A percentile compares a stretch with the other conserved stretches of the same genome.
These are phyloP conservation scores for Nomada ferruginata DNA, from an alignment of 2,888 invertebrate species.

Conservation along the genomic window DNA sequence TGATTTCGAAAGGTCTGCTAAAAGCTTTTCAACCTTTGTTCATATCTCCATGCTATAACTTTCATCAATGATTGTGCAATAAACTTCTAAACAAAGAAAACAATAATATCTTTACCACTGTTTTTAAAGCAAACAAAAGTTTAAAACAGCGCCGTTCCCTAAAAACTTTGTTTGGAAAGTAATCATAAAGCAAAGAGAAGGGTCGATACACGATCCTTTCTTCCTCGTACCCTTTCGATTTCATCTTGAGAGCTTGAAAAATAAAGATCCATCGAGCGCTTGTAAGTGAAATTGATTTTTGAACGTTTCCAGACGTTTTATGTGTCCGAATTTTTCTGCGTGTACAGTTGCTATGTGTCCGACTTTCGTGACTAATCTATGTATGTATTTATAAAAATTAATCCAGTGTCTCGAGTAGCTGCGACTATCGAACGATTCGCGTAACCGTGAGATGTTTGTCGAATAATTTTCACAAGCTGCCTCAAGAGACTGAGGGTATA, in stretches of 20 bases:
- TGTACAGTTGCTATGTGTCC: slow-evolving; percentile 50
- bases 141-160: background rate
- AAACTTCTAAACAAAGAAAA: background rate
- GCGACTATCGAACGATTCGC: slow-evolving; percentile 29
- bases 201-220: slow-evolving; percentile 28
- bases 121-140: background rate
- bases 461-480: slow-evolving; percentile 49
- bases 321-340: slow-evolving; percentile 43
- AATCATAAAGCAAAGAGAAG: background rate
- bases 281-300: slow-evolving; percentile 24
- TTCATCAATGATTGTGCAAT: slow-evolving; percentile 28
- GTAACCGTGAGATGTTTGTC: slow-evolving; percentile 33
- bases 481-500: slow-evolving; percentile 32
- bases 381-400: slow-evolving; percentile 35
- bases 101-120: background rate
- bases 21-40: slow-evolving; percentile 11
- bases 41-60: slow-evolving; percentile 13
- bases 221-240: slow-evolving; percentile 46
- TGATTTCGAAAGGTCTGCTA: slow-evolving; percentile 12
- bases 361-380: slow-evolving; percentile 47
- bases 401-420: slow-evolving; percentile 36
- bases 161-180: background rate
- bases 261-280: slow-evolving; percentile 17
- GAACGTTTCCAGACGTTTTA: slow-evolving; percentile 16
- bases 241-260: slow-evolving; percentile 20